Base-by-base conservation (phyloP, 1,140 invertebrate genomes). In the Rhagoletis zephyria region DNA sequence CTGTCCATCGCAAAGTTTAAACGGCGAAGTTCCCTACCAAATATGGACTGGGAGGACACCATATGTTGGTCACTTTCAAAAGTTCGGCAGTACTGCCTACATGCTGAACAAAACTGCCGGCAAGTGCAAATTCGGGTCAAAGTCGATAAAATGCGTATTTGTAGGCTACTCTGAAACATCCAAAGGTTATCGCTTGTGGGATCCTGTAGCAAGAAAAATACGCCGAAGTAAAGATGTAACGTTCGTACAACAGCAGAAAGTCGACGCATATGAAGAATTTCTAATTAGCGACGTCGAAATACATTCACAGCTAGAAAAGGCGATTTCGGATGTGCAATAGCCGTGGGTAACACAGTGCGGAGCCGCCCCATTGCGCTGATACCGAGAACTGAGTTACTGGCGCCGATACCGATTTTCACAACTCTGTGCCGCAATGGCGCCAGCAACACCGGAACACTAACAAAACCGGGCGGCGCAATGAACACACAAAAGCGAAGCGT, bases 1-100 rank as follows among this genome's bases (percentile, higher is more conserved):
- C 61, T 88, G 87, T 87, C 86, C 87, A 90, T 86, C 88, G 86
- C 60, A 86, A 19, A 85, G 81, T 67, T 63, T 88, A 40, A 45
- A 61, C 12, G 87, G 87, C 14, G 40, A 86, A 61, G 93, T 91
- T 14, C 93, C 93, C 5, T 88, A 90, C 63, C 91, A 93, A 87
- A 51, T 89, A 40, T 94, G 92, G 89, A 89, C 86, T 85, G 89
- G 88, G 7, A 89, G 88, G 85, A 93, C 90, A 70, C 90, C 91
- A 45, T 87, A 92, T 87, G 70, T 93, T 0, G 89, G 88, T 40
- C 88, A 93, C 70, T 77, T 93, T 16, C 85, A 56, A 30, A 30
- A 30, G 30, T 30, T 30, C 30, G 30, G 30, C 30, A 30, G 30
- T 30, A 30, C 30, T 30, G 81, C 51, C 14, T 48, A 81, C 42